These are phyloP conservation scores for Loris lydekkerianus DNA, from an alignment of 2,797 vertebrate genomes.

Conservation along the genomic window DNA sequence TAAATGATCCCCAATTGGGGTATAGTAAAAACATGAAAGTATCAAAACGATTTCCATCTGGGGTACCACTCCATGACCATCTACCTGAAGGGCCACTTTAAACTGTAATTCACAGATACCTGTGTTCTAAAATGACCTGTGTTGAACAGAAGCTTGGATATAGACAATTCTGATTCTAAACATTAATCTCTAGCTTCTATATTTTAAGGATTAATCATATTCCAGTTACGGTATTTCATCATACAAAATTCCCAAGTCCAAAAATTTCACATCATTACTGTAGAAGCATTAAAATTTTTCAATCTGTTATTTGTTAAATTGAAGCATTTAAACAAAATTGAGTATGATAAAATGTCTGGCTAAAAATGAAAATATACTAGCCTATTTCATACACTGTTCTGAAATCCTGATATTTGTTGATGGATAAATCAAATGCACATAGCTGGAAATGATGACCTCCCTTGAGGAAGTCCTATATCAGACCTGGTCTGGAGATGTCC, in stretches of 20 bases:
- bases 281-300: conserved; percentile 3
- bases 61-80: not conserved
- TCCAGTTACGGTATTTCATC: not conserved
- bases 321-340: conserved; percentile 22
- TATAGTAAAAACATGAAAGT: not conserved
- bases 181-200: not conserved
- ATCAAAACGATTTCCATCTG: not conserved
- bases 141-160: not conserved
- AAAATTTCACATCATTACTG: not conserved
- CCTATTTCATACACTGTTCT: not conserved
- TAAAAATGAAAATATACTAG: not conserved
- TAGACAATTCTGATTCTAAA: not conserved
- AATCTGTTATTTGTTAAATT: conserved; percentile 8
- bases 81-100: not conserved
- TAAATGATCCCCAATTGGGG: not conserved
- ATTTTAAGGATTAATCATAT: conserved; percentile 5
- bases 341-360: not conserved
- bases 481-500: not conserved
- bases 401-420: not conserved
- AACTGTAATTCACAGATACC: not conserved
- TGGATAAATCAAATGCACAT: not conserved
- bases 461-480: not conserved
- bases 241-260: not conserved
- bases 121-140: not conserved
- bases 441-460: not conserved